Base-by-base conservation (phyloP, 2,113 vertebrate species). In the Platichthys flesus region DNA sequence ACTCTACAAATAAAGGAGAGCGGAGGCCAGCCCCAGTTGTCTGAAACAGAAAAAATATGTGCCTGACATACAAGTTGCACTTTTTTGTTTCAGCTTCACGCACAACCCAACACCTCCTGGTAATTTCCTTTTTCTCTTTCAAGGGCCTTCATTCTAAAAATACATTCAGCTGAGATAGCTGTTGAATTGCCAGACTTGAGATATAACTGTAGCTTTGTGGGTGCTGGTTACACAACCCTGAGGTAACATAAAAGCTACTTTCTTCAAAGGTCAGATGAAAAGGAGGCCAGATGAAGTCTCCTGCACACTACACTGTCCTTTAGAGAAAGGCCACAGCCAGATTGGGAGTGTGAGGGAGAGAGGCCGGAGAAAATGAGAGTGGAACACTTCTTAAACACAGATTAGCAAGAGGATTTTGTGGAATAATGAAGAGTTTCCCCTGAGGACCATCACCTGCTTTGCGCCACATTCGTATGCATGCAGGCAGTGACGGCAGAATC, bases 201-300 rank as follows among this genome's bases (percentile, higher is more conserved):
- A 64, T 78, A 80, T 78, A 64, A 72, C 69, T 71, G 82, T 67
- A 72, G 76, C 74, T 79, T 67, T 86, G 72, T 73, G 63, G 51
- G 59, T 67, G 74, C 49, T 2, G 45, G 49, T 85, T 70, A 72
- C 63, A 75, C 58, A 87, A 75, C 73, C 76, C 80, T 13, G 58
- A 78, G 74, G 89, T 76, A 88, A 83, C 66, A 81, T 70, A 74
- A 85, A 63, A 55, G 71, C 67, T 78, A 74, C 71, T 89, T 83
- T 82, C 66, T 72, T 82, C 35, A 90, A 89, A 90, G 85, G 89
- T 89, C 91, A 88, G 61, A 69, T 58, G 52, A 68, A 86, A 89
- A 87, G n/a, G 70, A 88, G 79, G 88, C 74, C 83, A 83, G 67
- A 76, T 56, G 74, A 81, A 82, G 78, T 78, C 64, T 49, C 9